Evolutionary conservation across 2,797 vertebrate genomes (phyloP).

Genomic region (Diplodus sargus): DNA sequence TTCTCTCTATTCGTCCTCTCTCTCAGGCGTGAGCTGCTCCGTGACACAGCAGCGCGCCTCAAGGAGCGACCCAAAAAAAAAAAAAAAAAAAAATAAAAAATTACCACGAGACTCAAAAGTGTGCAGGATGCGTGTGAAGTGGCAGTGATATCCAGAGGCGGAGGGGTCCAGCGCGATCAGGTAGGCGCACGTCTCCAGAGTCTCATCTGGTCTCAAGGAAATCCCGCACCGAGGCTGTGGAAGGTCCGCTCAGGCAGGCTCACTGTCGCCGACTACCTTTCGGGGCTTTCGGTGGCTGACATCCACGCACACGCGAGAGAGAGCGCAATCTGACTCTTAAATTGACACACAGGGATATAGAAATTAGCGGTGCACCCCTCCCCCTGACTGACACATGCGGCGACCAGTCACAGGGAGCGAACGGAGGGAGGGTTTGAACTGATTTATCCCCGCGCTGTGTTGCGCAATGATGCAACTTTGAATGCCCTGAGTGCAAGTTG

Average conservation of each 20-base stretch:
- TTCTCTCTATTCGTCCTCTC: slow-evolving; percentile 18
- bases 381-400: slow-evolving; percentile 77
- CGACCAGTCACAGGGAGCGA: slow-evolving; percentile 79
- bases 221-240: slow-evolving; percentile 33
- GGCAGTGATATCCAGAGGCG: slow-evolving; percentile 53
- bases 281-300: slow-evolving; percentile 14
- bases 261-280: slow-evolving; percentile 30
- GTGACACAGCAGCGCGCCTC: slow-evolving; percentile 34
- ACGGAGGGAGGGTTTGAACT: slow-evolving; percentile 74
- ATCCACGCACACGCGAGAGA: slow-evolving; percentile 52
- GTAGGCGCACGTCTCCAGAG: slow-evolving; percentile 49
- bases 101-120: slow-evolving; percentile 41
- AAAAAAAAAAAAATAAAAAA: neutral
- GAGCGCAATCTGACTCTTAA: slow-evolving; percentile 77
- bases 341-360: slow-evolving; percentile 82
- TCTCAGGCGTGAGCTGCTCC: slow-evolving; percentile 2
- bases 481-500: slow-evolving; percentile 44
- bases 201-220: slow-evolving; percentile 34
- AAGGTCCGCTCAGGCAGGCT: slow-evolving; percentile 27
- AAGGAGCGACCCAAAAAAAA: neutral
- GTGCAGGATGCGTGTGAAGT: slow-evolving; percentile 39
- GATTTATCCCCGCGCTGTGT: slow-evolving; percentile 52
- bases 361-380: slow-evolving; percentile 80
- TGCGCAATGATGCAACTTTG: slow-evolving; percentile 76
- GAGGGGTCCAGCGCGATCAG: slow-evolving; percentile 30